Evolutionary conservation across 2,888 invertebrate genomes (phyloP).

Genomic region (Empis stercorea): DNA sequence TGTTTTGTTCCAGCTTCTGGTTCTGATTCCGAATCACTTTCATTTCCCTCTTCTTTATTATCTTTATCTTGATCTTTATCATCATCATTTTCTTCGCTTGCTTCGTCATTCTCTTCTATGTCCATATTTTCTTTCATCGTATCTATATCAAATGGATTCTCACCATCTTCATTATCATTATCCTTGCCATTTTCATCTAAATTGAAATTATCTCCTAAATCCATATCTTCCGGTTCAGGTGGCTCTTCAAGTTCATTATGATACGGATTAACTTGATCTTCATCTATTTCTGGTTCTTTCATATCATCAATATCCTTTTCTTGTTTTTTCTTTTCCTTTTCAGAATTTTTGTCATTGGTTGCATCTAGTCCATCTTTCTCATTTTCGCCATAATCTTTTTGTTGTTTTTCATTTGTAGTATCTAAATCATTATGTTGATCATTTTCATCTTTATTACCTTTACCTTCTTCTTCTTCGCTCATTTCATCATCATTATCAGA

Average conservation of each 20-base stretch:
- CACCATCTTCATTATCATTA: conserved; percentile 41
- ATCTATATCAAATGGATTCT: conserved; percentile 79
- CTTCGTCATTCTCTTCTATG: conserved; percentile 27
- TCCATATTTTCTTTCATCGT: conserved; percentile 50
- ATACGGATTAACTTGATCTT: conserved; percentile 67
- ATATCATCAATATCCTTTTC: conserved; percentile 67
- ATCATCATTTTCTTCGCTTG: conserved; percentile 27
- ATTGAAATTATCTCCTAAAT: conserved; percentile 76
- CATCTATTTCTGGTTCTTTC: conserved; percentile 66
- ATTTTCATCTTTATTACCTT: conserved; percentile 66
- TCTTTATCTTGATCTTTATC: conserved; percentile 40
- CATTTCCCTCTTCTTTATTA: conserved; percentile 41
- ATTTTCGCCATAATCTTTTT: conserved; percentile 43
- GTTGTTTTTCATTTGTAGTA: conserved; percentile 41
- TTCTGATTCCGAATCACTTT: conserved; percentile 38
- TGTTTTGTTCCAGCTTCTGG: conserved; percentile 31
- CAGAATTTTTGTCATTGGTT: conserved; percentile 24
- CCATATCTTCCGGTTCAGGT: conserved; percentile 74
- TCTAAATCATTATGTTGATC: conserved; percentile 38
- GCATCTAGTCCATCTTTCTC: conserved; percentile 37
- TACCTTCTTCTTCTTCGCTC: conserved; percentile 47
- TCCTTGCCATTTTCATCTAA: conserved; percentile 58
- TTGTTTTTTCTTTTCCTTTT: conserved; percentile 36
- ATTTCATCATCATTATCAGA: conserved; percentile 42
- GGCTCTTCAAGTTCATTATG: conserved; percentile 65